Evolutionary conservation across 2,797 vertebrate species (phyloP).

Genomic region (Lepilemur septentrionalis): DNA sequence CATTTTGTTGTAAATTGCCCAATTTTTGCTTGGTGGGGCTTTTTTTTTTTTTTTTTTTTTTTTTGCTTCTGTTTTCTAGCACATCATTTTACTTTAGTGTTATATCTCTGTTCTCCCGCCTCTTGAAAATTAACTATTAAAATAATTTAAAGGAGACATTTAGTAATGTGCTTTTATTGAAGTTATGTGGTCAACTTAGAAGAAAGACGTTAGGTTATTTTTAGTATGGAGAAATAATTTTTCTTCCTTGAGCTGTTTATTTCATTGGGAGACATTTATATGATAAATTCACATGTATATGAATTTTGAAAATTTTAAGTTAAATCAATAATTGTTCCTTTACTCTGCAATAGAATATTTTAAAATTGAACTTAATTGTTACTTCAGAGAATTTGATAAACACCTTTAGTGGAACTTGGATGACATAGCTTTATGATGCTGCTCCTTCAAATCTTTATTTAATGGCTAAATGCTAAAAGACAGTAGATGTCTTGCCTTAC

Average conservation of each 20-base stretch:
- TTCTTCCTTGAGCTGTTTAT: constrained; percentile 47
- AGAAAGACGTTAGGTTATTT: constrained; percentile 50
- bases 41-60: constrained; percentile 71
- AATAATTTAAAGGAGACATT: constrained; percentile 66
- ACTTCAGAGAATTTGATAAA: constrained; percentile 11
- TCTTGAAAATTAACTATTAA: constrained; percentile 64
- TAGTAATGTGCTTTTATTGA: constrained; percentile 61
- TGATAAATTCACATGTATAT: background rate
- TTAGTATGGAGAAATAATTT: constrained; percentile 53
- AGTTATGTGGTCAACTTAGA: constrained; percentile 17
- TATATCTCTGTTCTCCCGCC: constrained; percentile 50
- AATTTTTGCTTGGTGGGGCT: constrained; percentile 62
- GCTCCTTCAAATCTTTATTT: constrained; percentile 48
- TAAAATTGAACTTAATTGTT: constrained; percentile 40
- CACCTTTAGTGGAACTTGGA: background rate
- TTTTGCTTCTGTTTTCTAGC: constrained; percentile 63
- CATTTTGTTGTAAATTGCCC: constrained; percentile 71
- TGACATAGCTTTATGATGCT: constrained; percentile 10
- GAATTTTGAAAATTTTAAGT: background rate
- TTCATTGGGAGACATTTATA: constrained; percentile 40
- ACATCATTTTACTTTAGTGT: constrained; percentile 68
- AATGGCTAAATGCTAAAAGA: constrained; percentile 20
- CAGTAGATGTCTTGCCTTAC: background rate
- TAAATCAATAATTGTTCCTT: background rate
- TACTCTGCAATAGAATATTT: background rate